Percentiles rank a stretch among this genome's conserved stretches.
These are phyloP conservation scores for Holothuria glaberrima DNA, from an alignment of 35 echinoderm and acorn worm species.

Conservation along the genomic window DNA sequence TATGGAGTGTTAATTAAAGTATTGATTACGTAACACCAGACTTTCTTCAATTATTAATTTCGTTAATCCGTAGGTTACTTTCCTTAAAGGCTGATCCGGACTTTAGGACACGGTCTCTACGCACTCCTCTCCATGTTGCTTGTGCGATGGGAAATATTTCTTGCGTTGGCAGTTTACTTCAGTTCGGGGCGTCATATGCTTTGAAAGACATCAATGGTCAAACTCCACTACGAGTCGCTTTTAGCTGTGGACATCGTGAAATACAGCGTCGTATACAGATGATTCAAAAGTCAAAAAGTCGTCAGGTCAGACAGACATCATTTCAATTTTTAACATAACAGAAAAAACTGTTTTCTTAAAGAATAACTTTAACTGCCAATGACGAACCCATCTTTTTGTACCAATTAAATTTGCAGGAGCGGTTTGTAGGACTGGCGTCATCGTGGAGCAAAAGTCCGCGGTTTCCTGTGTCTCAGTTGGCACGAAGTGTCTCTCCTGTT, in stretches of 20 bases:
- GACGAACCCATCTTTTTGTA: too few relatives aligned
- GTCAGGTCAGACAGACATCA: slow-evolving; percentile 24
- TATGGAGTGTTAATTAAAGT: too few relatives aligned
- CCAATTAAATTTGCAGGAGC: neutral
- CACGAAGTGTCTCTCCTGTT: slow-evolving; percentile 70
- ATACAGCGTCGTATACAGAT: slow-evolving; percentile 62
- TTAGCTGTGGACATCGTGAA: slow-evolving; percentile 79
- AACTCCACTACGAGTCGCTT: slow-evolving; percentile 73
- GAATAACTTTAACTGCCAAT: too few relatives aligned
- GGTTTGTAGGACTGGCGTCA: slow-evolving; percentile 4
- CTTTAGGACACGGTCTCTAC: slow-evolving; percentile 54
- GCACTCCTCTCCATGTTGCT: slow-evolving; percentile 84
- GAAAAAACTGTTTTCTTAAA: too few relatives aligned
- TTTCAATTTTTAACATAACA: too few relatives aligned
- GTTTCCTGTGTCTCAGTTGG: slow-evolving; percentile 76
- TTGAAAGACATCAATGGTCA: slow-evolving; percentile 61
- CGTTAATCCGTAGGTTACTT: too few relatives aligned
- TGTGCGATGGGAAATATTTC: slow-evolving; percentile 90
- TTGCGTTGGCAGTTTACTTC: slow-evolving; percentile 77
- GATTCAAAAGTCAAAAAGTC: slow-evolving; percentile 41
- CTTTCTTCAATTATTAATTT: too few relatives aligned
- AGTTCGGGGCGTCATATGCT: slow-evolving; percentile 58
- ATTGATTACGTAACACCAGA: too few relatives aligned
- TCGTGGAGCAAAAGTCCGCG: slow-evolving; percentile 79
- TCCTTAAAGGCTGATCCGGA: neutral